These are phyloP conservation scores for Hippopotamus amphibius DNA, from an alignment of 2,113 vertebrate genomes.

Conservation along the genomic window DNA sequence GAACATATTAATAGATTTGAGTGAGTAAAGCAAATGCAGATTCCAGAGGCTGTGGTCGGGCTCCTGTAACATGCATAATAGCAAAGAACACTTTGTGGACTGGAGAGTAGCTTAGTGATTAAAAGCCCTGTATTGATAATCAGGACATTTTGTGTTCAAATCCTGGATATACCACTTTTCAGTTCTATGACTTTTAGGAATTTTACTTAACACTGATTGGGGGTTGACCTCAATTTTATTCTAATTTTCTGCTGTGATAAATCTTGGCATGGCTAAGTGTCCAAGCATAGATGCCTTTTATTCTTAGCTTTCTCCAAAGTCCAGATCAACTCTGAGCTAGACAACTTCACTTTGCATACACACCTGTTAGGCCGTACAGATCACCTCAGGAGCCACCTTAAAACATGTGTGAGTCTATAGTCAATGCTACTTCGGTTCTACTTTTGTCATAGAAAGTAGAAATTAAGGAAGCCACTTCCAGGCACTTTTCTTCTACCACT, in stretches of 20 bases:
- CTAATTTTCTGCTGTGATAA: neutral
- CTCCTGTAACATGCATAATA: neutral
- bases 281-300: neutral
- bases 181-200: neutral
- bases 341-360: neutral
- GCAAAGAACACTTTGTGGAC: fast-evolving
- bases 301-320: neutral
- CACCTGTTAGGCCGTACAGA: neutral
- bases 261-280: neutral
- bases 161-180: neutral
- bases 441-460: neutral
- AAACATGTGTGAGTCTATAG: neutral
- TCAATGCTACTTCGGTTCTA: neutral
- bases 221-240: neutral
- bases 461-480: neutral
- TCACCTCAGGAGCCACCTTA: neutral
- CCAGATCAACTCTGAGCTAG: neutral
- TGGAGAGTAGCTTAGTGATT: neutral
- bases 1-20: neutral
- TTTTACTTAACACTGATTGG: neutral
- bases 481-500: neutral
- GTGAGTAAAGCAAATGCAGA: neutral
- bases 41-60: neutral
- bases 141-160: neutral
- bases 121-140: neutral